Base-by-base conservation (phyloP, 2,888 invertebrate genomes). In the Volucella inanis region DNA sequence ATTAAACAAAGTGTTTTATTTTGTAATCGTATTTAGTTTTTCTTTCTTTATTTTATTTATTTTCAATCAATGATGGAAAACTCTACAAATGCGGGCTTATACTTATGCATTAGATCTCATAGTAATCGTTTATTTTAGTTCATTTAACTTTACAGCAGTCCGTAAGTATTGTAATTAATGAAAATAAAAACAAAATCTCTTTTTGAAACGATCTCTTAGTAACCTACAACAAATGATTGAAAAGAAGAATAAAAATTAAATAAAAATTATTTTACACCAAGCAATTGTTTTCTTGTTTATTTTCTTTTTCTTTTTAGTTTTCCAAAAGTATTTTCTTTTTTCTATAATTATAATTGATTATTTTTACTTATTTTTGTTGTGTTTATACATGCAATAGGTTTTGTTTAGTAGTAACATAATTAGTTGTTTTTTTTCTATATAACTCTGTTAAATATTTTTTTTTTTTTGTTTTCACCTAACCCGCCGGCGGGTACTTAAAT, bases 201-300 rank as follows among this genome's bases (percentile, higher is more conserved):
- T 47, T 57, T 47, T 59, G 50, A 12, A 72, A 67, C 18, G 52
- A 49, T 71, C 55, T 59, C 89, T 88, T 89, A 87, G 75, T 89
- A 88, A 87, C 89, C 88, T 89, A 89, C 88, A 89, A 88, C 75
- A 79, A 38, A 50, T 11, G 31, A 11, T 67, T 18, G 68, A 47
- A 59, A 65, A 54, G 8, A 64, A 45, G 31, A 68, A 15, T 55
- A 52, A 43, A 71, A 62, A 50, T 54, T 50, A 74, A 57, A 15
- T 47, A 41, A 55, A 52, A 31, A 14, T 55, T 67, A 14, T 71
- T 47, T 61, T 68, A 43, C 47, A 71, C 71, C 54, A 67, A 74
- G 22, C 64, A 77, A 78, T 68, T 59, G 62, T 80, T 64, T 6
- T 22, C 22, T n/a, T n/a, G n/a, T n/a, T n/a, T 22, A 2, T 22